phyloP scores from a whole-genome alignment of 2,797 vertebrate genomes.

The Hozukius guyotensis region DNA sequence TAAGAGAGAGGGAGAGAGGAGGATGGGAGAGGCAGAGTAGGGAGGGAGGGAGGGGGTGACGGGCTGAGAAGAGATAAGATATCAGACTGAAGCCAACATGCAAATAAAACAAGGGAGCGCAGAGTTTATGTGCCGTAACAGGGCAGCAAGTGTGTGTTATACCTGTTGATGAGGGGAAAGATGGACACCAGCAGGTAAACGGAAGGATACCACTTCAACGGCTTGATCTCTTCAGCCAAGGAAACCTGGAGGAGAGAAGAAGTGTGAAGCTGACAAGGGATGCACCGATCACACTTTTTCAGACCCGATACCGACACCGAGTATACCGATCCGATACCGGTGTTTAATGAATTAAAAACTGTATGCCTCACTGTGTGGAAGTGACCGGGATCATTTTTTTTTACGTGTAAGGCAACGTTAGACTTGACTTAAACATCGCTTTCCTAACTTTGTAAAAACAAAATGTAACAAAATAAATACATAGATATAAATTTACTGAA shows the following conservation, averaged over 20 bases:
- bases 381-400: no score
- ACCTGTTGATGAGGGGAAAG: constrained; percentile 89
- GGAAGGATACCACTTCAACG: constrained; percentile 85
- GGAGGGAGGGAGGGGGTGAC: not conserved
- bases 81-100: constrained; percentile 55
- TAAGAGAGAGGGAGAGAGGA: constrained; percentile 53
- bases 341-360: no score
- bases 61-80: constrained; percentile 60
- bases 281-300: no score
- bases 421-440: no score
- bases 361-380: no score
- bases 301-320: no score
- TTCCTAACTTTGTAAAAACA: no score
- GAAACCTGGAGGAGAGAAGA: constrained; percentile 74
- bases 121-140: constrained; percentile 7
- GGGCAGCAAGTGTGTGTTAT: constrained; percentile 17
- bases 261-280: not conserved
- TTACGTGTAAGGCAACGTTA: no score
- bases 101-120: constrained; percentile 51
- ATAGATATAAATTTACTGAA: no score
- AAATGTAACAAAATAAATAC: no score
- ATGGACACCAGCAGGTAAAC: constrained; percentile 87
- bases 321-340: no score
- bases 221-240: constrained; percentile 82
- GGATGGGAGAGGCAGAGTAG: constrained; percentile 13